Conservation (phyloP, 2,113 vertebrate genomes). For the Motacilla alba region DNA sequence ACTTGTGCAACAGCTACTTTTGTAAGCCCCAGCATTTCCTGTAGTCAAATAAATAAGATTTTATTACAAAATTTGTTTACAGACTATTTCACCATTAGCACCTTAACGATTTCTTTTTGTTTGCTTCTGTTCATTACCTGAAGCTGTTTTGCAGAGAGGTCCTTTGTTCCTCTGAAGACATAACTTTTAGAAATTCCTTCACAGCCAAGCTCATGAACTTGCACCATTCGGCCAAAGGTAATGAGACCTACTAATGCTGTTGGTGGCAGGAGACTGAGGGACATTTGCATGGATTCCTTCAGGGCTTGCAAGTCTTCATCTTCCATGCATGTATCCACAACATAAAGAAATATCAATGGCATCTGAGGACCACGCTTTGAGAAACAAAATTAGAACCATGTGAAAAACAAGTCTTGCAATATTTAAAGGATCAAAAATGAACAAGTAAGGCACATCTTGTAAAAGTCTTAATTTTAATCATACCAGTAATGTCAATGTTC, state of each 20-base stretch:
- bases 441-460: background rate
- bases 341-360: slow-evolving; percentile 96
- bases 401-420: background rate
- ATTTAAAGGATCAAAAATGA: background rate
- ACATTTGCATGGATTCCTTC: slow-evolving; percentile 98
- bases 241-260: slow-evolving; percentile 94
- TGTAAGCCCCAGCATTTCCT: slow-evolving; percentile 95
- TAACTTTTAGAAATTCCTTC: slow-evolving; percentile 98
- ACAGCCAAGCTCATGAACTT: slow-evolving; percentile 96
- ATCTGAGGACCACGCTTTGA: slow-evolving; percentile 92
- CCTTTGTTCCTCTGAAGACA: slow-evolving; percentile 96
- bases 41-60: background rate
- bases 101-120: background rate
- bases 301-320: slow-evolving; percentile 96
- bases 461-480: background rate
- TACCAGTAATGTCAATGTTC: background rate
- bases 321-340: slow-evolving; percentile 99
- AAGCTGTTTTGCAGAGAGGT: slow-evolving; percentile 93
- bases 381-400: slow-evolving; percentile 7
- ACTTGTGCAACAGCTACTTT: slow-evolving; percentile 86
- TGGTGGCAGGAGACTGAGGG: slow-evolving; percentile 90
- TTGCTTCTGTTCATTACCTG: slow-evolving; percentile 76
- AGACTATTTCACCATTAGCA: background rate
- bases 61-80: background rate
- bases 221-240: slow-evolving; percentile 97